These are phyloP conservation scores for Hirundo rustica DNA, from an alignment of 2,797 vertebrate species.

Conservation along the genomic window DNA sequence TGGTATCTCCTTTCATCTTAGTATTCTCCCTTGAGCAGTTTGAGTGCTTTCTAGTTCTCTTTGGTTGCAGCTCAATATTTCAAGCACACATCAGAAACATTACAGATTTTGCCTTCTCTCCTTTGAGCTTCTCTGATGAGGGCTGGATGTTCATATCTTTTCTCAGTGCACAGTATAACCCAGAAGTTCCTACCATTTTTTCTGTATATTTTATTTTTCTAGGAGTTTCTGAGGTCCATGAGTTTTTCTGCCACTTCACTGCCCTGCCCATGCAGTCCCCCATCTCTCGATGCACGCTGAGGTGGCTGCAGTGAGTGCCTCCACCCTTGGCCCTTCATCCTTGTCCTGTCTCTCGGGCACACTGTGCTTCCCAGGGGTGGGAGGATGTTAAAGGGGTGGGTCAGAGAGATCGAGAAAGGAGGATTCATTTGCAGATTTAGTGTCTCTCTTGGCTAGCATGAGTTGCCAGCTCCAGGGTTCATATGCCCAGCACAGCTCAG, in stretches of 20 bases:
- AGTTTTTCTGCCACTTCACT: fast-evolving
- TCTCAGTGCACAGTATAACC: background rate
- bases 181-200: background rate
- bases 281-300: fast-evolving
- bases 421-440: background rate
- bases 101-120: background rate
- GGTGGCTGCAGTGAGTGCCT: background rate
- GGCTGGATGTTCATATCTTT: background rate
- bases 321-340: background rate
- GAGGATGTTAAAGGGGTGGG: background rate
- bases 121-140: background rate
- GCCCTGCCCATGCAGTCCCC: fast-evolving
- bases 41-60: slow-evolving; percentile 47
- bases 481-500: background rate
- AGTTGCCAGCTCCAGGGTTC: background rate
- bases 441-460: background rate
- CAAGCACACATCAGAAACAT: background rate
- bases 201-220: background rate
- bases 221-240: background rate
- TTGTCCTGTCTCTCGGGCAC: background rate
- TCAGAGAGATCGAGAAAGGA: background rate
- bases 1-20: slow-evolving; percentile 47
- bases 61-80: slow-evolving; percentile 29
- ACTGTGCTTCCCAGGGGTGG: background rate
- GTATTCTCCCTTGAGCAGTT: slow-evolving; percentile 23